Percentiles rank a stretch among this genome's conserved stretches.
phyloP scores from a whole-genome alignment of 2,113 vertebrate species.

The Melospiza melodia region DNA sequence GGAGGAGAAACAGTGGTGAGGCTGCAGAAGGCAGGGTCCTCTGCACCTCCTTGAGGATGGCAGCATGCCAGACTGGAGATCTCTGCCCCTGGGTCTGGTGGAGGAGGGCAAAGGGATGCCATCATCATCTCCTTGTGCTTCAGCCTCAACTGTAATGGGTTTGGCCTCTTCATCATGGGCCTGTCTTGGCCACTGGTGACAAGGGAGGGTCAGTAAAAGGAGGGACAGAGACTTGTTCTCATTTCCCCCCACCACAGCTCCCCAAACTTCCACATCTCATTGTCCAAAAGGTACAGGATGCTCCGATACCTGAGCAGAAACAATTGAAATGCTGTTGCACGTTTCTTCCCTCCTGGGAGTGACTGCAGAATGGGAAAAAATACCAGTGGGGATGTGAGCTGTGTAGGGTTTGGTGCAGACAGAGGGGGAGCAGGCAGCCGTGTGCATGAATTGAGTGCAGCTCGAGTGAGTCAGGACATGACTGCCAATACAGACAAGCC shows the following conservation, averaged over 20 bases:
- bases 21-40: background rate
- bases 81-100: background rate
- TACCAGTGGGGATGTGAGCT: background rate
- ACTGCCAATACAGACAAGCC: background rate
- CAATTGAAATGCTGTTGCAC: background rate
- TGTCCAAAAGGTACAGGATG: background rate
- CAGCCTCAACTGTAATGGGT: background rate
- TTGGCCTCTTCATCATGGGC: background rate
- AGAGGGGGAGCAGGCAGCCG: background rate
- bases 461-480: background rate
- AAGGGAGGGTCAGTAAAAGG: background rate
- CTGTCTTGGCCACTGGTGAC: background rate
- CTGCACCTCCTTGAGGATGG: background rate
- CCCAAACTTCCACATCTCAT: accelerated
- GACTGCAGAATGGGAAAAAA: background rate
- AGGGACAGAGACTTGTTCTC: background rate
- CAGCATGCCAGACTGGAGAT: background rate
- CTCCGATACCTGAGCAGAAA: background rate
- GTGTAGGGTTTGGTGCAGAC: background rate
- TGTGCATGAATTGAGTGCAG: background rate
- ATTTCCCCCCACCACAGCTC: background rate
- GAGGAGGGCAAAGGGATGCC: background rate
- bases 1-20: background rate
- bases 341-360: background rate
- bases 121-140: background rate